phyloP scores from a whole-genome alignment of 2,888 invertebrate genomes.

The Epinotia brunnichana region DNA sequence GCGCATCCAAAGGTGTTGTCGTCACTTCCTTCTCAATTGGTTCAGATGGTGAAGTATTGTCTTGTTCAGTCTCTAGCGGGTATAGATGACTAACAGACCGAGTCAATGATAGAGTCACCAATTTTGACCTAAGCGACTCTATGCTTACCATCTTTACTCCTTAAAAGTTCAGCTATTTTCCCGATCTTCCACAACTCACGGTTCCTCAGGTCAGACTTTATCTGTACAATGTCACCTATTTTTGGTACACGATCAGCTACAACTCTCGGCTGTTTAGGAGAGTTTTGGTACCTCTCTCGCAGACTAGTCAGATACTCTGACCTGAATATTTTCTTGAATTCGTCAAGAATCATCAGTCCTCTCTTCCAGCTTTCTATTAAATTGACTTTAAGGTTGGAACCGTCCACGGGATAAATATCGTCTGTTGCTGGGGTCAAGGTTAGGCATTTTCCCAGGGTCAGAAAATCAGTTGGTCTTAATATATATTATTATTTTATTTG shows the following conservation, averaged over 20 bases:
- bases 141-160: slow-evolving; percentile 23
- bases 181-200: slow-evolving; percentile 39
- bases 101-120: slow-evolving; percentile 6
- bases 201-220: slow-evolving; percentile 35
- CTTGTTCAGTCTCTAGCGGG: neutral
- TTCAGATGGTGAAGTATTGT: neutral
- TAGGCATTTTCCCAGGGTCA: slow-evolving; percentile 9
- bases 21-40: neutral
- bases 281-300: slow-evolving; percentile 16
- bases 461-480: slow-evolving; percentile 43
- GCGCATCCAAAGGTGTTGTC: neutral
- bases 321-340: slow-evolving; percentile 14
- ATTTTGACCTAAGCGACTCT: slow-evolving; percentile 39
- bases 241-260: slow-evolving; percentile 6
- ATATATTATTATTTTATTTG: too few species aligned
- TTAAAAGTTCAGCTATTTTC: slow-evolving; percentile 23
- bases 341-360: slow-evolving; percentile 16
- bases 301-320: slow-evolving; percentile 15
- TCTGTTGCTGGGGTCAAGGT: neutral
- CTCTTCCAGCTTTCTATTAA: slow-evolving; percentile 17
- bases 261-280: slow-evolving; percentile 34
- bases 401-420: neutral
- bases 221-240: slow-evolving; percentile 34
- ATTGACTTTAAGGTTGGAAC: neutral
- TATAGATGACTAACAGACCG: slow-evolving; percentile 31